Evolutionary conservation across 2,113 vertebrate species (phyloP).

Genomic region (Hyaena hyaena): DNA sequence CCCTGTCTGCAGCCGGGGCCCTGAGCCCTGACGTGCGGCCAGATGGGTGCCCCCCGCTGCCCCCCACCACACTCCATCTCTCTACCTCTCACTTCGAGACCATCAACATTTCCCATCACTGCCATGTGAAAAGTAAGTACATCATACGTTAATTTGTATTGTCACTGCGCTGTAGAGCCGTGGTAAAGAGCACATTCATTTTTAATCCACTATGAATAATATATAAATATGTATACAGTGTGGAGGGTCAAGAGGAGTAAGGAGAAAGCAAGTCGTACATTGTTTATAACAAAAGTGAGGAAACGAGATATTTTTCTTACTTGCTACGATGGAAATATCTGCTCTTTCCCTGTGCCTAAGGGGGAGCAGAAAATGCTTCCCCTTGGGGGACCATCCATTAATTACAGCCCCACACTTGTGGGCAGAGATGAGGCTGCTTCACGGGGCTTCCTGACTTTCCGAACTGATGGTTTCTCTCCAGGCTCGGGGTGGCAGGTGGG

Average conservation of each 20-base stretch:
- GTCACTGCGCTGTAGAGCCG: conserved; percentile 87
- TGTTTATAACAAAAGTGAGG: conserved; percentile 86
- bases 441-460: neutral
- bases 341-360: conserved; percentile 81
- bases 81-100: conserved; percentile 79
- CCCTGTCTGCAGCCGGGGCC: fast-evolving
- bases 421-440: conserved; percentile 4
- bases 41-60: neutral
- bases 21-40: fast-evolving
- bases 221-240: conserved; percentile 91
- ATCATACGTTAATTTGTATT: conserved; percentile 92
- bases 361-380: conserved; percentile 77
- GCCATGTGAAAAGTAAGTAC: conserved; percentile 89
- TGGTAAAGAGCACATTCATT: conserved; percentile 92
- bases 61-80: neutral
- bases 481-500: neutral
- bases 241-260: conserved; percentile 83
- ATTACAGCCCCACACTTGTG: conserved; percentile 80
- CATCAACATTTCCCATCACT: conserved; percentile 89
- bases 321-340: conserved; percentile 83
- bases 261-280: conserved; percentile 84
- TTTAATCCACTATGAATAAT: conserved; percentile 93
- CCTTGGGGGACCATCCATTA: conserved; percentile 82
- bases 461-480: neutral
- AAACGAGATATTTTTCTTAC: conserved; percentile 86